Percentiles rank a stretch among this genome's conserved stretches.
Conservation (phyloP, 2,797 vertebrate genomes). For the Odontamblyopus rebecca region DNA sequence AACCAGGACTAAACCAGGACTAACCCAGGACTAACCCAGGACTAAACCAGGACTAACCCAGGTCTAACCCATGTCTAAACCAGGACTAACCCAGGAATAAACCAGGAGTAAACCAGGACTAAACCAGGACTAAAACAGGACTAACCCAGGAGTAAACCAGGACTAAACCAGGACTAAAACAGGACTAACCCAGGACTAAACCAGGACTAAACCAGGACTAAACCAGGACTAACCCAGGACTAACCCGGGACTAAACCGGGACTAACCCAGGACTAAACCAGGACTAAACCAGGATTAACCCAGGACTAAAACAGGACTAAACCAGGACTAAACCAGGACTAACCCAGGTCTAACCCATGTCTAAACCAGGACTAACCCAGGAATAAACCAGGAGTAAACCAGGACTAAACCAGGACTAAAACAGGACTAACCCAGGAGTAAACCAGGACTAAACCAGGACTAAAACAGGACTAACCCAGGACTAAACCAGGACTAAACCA, state of each 20-base stretch:
- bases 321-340: not conserved
- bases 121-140: no score
- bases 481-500: no score
- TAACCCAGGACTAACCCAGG: not conserved
- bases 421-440: not conserved
- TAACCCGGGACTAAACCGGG: not conserved
- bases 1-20: not conserved
- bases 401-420: not conserved
- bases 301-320: not conserved
- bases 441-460: no score
- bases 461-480: no score
- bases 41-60: not conserved
- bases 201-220: no score
- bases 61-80: no score
- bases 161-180: no score
- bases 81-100: not conserved
- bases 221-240: not conserved
- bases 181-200: no score
- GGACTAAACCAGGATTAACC: no score
- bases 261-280: no score
- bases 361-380: not conserved
- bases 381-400: no score
- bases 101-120: not conserved
- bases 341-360: not conserved
- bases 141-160: no score